Percentiles rank a stretch among this genome's conserved stretches.
phyloP scores from a whole-genome alignment of 2,797 vertebrate genomes.

The Hafferia zeledoni region DNA sequence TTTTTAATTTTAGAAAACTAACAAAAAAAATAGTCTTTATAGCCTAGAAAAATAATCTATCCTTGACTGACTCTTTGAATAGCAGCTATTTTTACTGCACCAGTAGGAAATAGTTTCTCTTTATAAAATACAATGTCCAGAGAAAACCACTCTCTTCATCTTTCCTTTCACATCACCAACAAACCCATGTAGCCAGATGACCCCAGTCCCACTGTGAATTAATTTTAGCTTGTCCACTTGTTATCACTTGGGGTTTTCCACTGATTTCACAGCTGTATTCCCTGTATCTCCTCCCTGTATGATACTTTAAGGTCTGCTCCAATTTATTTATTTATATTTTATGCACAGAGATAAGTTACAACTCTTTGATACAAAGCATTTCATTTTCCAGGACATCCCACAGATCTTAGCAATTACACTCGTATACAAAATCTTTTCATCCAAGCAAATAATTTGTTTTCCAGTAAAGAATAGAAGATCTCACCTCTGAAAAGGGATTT shows the following conservation, averaged over 20 bases:
- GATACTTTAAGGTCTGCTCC: constrained; percentile 41
- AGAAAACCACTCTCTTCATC: neutral
- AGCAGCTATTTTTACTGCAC: neutral
- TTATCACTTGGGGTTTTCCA: constrained; percentile 40
- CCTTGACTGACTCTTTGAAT: neutral
- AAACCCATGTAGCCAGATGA: neutral
- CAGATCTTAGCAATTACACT: constrained; percentile 74
- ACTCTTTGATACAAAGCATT: constrained; percentile 72
- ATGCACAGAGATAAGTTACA: constrained; percentile 70
- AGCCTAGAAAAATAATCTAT: neutral
- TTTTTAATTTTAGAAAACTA: neutral
- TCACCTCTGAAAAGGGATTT: constrained; percentile 56
- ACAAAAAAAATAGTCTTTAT: neutral
- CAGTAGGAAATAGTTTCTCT: neutral
- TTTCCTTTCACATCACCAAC: neutral
- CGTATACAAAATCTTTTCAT: constrained; percentile 74
- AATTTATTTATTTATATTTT: constrained; percentile 77
- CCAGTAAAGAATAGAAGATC: constrained; percentile 64
- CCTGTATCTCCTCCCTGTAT: constrained; percentile 42
- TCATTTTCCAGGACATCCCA: constrained; percentile 76
- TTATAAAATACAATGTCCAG: neutral
- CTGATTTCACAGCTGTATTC: constrained; percentile 60
- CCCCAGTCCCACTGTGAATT: constrained; percentile 12
- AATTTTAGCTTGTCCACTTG: constrained; percentile 53
- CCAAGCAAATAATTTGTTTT: constrained; percentile 78